Conservation (phyloP, 2,797 vertebrate genomes). For the Garrulus glandarius region DNA sequence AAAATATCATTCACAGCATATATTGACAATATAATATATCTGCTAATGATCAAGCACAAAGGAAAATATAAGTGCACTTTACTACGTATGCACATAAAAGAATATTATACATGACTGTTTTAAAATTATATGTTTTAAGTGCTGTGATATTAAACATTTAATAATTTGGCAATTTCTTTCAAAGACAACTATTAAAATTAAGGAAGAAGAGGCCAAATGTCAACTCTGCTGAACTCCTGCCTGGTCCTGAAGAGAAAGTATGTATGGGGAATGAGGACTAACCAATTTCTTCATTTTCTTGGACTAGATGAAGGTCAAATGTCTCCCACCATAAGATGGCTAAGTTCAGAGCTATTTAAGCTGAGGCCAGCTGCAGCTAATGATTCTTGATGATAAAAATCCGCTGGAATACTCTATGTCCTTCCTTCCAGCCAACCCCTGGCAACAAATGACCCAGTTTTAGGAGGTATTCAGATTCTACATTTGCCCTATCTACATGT, state of each 20-base stretch:
- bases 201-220: conserved; percentile 14
- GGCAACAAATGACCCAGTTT: neutral
- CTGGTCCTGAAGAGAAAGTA: neutral
- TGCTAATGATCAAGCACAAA: conserved; percentile 55
- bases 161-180: conserved; percentile 63
- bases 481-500: neutral
- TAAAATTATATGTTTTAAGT: conserved; percentile 57
- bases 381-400: neutral
- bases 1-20: conserved; percentile 42
- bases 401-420: neutral
- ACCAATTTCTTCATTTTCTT: neutral
- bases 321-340: neutral
- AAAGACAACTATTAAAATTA: conserved; percentile 59
- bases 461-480: neutral
- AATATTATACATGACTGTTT: conserved; percentile 43
- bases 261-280: neutral
- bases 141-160: conserved; percentile 57
- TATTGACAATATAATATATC: conserved; percentile 59
- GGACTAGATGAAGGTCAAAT: neutral
- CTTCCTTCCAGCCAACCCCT: neutral
- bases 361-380: neutral
- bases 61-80: conserved; percentile 43
- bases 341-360: neutral
- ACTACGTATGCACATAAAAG: conserved; percentile 46
- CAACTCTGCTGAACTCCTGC: conserved; percentile 18